A percentile compares a stretch with the other conserved stretches of the same genome.
These are phyloP conservation scores for Mythimna albipuncta DNA, from an alignment of 2,888 invertebrate species.

Conservation along the genomic window DNA sequence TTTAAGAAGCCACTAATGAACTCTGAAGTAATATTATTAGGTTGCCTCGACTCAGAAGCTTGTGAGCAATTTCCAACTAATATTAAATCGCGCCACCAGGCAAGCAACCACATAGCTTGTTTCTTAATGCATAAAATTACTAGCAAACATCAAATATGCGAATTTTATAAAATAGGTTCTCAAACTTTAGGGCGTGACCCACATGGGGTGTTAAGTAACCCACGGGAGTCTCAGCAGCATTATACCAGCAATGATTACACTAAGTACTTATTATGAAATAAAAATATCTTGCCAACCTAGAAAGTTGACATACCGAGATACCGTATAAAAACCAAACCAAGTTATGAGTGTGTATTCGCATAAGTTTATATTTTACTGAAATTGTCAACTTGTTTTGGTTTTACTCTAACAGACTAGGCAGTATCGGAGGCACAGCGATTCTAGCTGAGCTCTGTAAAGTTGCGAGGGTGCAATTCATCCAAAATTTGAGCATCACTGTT, in stretches of 20 bases:
- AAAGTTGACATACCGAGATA: no score
- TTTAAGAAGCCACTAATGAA: not conserved
- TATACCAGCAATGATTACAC: no score
- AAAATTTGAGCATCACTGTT: not conserved
- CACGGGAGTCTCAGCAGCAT: not conserved
- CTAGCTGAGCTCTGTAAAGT: not conserved
- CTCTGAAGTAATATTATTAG: not conserved
- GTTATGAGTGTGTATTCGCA: not conserved
- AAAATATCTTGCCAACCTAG: no score
- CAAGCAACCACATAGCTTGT: not conserved
- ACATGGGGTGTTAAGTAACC: not conserved
- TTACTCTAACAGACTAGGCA: not conserved
- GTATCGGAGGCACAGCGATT: not conserved
- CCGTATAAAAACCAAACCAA: not conserved
- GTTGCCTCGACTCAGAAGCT: not conserved
- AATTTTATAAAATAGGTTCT: conserved; percentile 1
- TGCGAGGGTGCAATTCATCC: not conserved
- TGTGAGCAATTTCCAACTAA: conserved; percentile 5
- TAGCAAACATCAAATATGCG: conserved; percentile 24
- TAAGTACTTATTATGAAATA: no score
- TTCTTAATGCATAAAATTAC: conserved; percentile 39
- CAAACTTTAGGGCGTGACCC: not conserved
- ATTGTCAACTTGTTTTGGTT: not conserved
- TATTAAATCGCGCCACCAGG: conserved; percentile 8
- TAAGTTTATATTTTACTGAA: not conserved